Percentiles rank a stretch among this genome's conserved stretches.
These are phyloP conservation scores for Passer domesticus DNA, from an alignment of 2,113 vertebrate species.

Conservation along the genomic window DNA sequence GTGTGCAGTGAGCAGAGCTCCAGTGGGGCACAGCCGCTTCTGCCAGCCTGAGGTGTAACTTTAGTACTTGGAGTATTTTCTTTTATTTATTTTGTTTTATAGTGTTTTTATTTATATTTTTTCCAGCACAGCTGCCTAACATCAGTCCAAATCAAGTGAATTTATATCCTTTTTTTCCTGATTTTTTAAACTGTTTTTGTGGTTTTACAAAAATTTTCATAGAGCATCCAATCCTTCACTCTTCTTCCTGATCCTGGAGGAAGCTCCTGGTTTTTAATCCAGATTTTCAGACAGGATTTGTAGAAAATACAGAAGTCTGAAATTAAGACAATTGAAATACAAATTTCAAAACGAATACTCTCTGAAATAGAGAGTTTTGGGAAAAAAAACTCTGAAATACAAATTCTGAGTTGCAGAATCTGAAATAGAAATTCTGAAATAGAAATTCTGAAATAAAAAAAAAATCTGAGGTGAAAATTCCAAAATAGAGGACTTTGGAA, in stretches of 20 bases:
- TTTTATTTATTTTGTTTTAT: neutral
- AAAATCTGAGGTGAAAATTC: neutral
- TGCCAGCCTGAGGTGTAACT: neutral
- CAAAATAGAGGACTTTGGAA: neutral
- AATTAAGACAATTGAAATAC: neutral
- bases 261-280: neutral
- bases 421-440: neutral
- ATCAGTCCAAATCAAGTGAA: rapidly evolving
- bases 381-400: too few relatives aligned
- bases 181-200: neutral
- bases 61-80: neutral
- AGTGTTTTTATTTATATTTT: neutral
- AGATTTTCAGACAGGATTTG: neutral
- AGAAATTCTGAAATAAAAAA: too few relatives aligned
- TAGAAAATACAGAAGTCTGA: neutral
- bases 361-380: neutral
- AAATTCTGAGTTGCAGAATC: too few relatives aligned
- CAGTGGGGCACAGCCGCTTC: neutral
- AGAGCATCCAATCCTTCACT: neutral
- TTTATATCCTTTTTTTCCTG: neutral
- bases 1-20: neutral
- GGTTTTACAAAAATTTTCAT: neutral
- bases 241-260: neutral
- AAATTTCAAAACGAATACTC: too few relatives aligned
- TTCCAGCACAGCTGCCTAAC: neutral